phyloP scores from a whole-genome alignment of 2,888 invertebrate species.

The Drosophila cyrtoloma region DNA sequence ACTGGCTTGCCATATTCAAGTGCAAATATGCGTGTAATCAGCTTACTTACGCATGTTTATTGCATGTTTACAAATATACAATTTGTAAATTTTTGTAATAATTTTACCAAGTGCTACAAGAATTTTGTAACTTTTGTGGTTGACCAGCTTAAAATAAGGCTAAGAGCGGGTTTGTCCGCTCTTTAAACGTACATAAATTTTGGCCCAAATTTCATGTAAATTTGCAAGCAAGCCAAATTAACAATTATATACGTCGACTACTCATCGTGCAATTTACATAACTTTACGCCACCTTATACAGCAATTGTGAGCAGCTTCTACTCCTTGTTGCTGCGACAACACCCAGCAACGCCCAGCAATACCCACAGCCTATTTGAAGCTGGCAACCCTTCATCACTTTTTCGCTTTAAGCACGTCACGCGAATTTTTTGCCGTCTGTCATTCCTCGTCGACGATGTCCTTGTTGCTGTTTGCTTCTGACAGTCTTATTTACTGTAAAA shows the following conservation, averaged over 20 bases:
- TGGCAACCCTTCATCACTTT: constrained; percentile 16
- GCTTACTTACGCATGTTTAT: constrained; percentile 81
- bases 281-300: constrained; percentile 46
- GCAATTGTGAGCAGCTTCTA: constrained; percentile 11
- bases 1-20: constrained; percentile 44
- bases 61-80: constrained; percentile 60
- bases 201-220: constrained; percentile 40
- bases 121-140: neutral
- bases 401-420: constrained; percentile 4
- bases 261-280: constrained; percentile 62
- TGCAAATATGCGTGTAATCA: constrained; percentile 82
- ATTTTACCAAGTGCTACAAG: constrained; percentile 26
- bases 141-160: constrained; percentile 29
- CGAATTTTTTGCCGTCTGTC: constrained; percentile 20
- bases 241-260: constrained; percentile 52
- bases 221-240: constrained; percentile 37
- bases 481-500: constrained; percentile 67
- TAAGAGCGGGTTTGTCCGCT: constrained; percentile 5
- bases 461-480: constrained; percentile 43
- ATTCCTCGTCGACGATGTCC: constrained; percentile 37
- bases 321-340: neutral
- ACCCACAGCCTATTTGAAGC: neutral
- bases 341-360: neutral
- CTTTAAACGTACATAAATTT: constrained; percentile 33
- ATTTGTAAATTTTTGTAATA: constrained; percentile 43